Evolutionary conservation across 2,888 invertebrate genomes (phyloP), one percentile per base, ranked within the genome.

Genomic region (Cylindroiulus punctatus): DNA sequence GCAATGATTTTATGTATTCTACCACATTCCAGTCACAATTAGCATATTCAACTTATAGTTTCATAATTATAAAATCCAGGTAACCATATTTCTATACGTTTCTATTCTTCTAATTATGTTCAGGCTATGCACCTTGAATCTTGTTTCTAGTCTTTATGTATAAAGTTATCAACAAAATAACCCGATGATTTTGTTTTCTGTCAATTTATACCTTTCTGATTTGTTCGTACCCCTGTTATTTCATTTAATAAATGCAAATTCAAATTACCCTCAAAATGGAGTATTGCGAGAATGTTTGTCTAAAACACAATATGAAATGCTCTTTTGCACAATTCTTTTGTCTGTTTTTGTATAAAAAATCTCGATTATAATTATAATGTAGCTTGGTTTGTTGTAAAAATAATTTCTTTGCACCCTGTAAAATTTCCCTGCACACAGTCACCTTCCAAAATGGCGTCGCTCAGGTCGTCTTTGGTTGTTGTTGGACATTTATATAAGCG

Each of bases 141-240:
- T 42, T 40, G 40, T 83, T 40, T 83, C 83, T 83, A 40, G 83
- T 42, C 44, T 36, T n/a, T 26, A 36, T 83, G 40, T 83, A 40
- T 82, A 82, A 30, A 82, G 8, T n/a, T 82, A 30, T 81, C 26
- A 81, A 19, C 17, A 22, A 22, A 57, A 57, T 57, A 57, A 57
- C 22, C 57, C 22, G 22, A 57, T 57, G 57, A 57, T 57, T 52
- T 22, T 22, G 10, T 57, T 57, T 22, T 57, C 22, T 57, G 7
- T 57, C 57, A 57, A 57, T 57, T 4, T 22, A 7, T 4, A 47
- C n/a, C 19, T 52, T n/a, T 57, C 12, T 12, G 12, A 44, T 44
- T 8, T 36, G 36, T 36, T 36, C 36, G 7, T 36, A 7, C 36
- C 36, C 36, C 2, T 36, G 36, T 36, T 36, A 4, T 36, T 36